A percentile compares a stretch with the other conserved stretches of the same genome.
phyloP scores from a whole-genome alignment of 2,888 invertebrate genomes.

The Yponomeuta cagnagella region DNA sequence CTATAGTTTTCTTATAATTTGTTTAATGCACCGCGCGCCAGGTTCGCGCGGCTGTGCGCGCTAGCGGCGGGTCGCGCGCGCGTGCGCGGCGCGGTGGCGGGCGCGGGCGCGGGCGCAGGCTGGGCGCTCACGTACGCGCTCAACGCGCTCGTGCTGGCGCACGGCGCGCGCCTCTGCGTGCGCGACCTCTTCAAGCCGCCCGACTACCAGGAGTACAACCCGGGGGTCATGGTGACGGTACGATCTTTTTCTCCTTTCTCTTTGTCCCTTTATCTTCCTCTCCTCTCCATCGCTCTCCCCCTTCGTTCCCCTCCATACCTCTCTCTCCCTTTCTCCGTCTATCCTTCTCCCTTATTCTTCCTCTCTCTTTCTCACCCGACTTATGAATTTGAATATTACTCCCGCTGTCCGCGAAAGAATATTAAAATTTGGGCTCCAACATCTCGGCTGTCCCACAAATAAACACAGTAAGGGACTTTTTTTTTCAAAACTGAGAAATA shows the following conservation, averaged over 20 bases:
- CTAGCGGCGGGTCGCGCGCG: slow-evolving; percentile 56
- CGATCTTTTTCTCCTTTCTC: slow-evolving; percentile 27
- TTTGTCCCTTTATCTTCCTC: neutral
- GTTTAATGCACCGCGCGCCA: neutral
- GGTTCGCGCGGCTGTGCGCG: slow-evolving; percentile 48
- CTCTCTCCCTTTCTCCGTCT: too few relatives aligned
- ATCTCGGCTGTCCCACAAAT: too few relatives aligned
- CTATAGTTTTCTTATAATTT: too few relatives aligned
- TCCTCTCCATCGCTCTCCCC: too few relatives aligned
- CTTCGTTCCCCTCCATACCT: too few relatives aligned
- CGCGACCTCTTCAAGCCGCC: slow-evolving; percentile 74
- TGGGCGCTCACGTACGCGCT: slow-evolving; percentile 85
- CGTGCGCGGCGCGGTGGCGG: slow-evolving; percentile 30
- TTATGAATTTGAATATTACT: too few relatives aligned
- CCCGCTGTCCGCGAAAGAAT: too few relatives aligned
- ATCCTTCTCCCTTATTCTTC: too few relatives aligned
- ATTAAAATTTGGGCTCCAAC: too few relatives aligned
- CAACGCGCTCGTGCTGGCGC: slow-evolving; percentile 86
- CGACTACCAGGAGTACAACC: slow-evolving; percentile 77
- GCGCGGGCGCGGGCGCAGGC: slow-evolving; percentile 81
- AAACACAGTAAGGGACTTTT: too few relatives aligned
- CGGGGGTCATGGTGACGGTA: slow-evolving; percentile 82
- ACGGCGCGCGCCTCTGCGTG: slow-evolving; percentile 82
- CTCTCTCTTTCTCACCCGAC: too few relatives aligned
- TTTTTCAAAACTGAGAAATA: too few relatives aligned